These are phyloP conservation scores for Lota lota DNA, from an alignment of 2,113 vertebrate genomes.

Conservation along the genomic window DNA sequence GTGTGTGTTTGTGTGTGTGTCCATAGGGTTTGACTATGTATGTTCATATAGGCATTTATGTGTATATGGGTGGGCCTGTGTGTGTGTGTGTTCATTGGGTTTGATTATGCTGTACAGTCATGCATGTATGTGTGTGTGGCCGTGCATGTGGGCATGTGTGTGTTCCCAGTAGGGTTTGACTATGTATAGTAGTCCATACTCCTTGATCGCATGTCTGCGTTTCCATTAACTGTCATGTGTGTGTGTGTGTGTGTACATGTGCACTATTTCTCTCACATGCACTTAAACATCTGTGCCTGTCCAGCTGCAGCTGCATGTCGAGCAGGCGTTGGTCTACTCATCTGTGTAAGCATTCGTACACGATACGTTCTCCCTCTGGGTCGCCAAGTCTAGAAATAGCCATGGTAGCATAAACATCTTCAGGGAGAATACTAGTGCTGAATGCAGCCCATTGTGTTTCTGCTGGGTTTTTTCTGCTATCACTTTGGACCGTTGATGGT, in stretches of 20 bases:
- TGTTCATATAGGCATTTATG: too few relatives aligned
- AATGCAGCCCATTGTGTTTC: constrained; percentile 50
- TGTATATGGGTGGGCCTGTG: too few relatives aligned
- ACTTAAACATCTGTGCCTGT: not conserved
- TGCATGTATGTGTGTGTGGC: too few relatives aligned
- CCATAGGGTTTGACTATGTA: too few relatives aligned
- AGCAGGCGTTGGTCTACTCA: constrained; percentile 35
- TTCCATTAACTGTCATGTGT: too few relatives aligned
- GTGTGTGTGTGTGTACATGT: too few relatives aligned
- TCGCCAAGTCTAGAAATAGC: constrained; percentile 62
- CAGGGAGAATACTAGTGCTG: constrained; percentile 49
- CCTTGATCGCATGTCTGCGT: too few relatives aligned
- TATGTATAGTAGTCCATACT: constrained; percentile 7
- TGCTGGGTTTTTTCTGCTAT: constrained; percentile 24
- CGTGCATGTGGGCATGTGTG: not conserved
- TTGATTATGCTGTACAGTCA: too few relatives aligned
- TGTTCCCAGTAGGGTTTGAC: too few relatives aligned
- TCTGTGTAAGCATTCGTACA: constrained; percentile 42
- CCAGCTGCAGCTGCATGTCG: constrained; percentile 27
- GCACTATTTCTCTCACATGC: not conserved
- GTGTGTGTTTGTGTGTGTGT: constrained; percentile 9
- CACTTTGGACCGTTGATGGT: too few relatives aligned
- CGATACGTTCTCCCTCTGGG: constrained; percentile 28
- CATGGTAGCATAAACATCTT: constrained; percentile 52
- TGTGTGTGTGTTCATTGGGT: too few relatives aligned